phyloP scores from a whole-genome alignment of 2,888 invertebrate species.

The Macrosoma leucophasiata region DNA sequence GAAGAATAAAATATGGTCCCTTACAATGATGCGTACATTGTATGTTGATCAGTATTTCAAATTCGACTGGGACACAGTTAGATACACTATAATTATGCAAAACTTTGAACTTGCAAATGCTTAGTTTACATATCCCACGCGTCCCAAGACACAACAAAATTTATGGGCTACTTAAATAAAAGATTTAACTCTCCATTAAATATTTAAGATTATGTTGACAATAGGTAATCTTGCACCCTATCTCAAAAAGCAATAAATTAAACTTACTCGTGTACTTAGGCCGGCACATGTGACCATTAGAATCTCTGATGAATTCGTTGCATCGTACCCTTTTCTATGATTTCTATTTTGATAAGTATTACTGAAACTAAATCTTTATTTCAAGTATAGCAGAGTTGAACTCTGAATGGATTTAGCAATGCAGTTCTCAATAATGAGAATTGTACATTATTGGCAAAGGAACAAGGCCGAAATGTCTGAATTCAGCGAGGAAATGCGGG shows the following conservation, averaged over 20 bases:
- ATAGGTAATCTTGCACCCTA: slow-evolving; percentile 59
- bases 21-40: no score
- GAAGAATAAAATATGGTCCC: no score
- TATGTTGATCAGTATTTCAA: no score
- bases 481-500: slow-evolving; percentile 31
- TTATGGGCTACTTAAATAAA: slow-evolving; percentile 50
- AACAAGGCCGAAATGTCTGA: slow-evolving; percentile 35
- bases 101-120: no score
- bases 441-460: slow-evolving; percentile 34
- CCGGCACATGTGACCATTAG: slow-evolving; percentile 61
- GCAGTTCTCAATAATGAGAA: no score
- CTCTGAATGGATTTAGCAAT: no score
- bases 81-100: no score
- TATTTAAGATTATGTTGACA: slow-evolving; percentile 68
- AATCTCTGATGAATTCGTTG: slow-evolving; percentile 52
- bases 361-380: slow-evolving; percentile 13
- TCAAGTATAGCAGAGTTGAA: slow-evolving; percentile 11
- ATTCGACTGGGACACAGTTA: no score
- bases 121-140: slow-evolving; percentile 11
- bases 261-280: slow-evolving; percentile 48
- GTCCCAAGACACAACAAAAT: slow-evolving; percentile 32
- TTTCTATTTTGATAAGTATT: no score
- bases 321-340: no score
- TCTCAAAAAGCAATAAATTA: slow-evolving; percentile 59
- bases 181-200: slow-evolving; percentile 58